Conservation (phyloP, 30 jellyfish, hydroid and myxozoan genomes). For the Cassiopea xamachana region DNA sequence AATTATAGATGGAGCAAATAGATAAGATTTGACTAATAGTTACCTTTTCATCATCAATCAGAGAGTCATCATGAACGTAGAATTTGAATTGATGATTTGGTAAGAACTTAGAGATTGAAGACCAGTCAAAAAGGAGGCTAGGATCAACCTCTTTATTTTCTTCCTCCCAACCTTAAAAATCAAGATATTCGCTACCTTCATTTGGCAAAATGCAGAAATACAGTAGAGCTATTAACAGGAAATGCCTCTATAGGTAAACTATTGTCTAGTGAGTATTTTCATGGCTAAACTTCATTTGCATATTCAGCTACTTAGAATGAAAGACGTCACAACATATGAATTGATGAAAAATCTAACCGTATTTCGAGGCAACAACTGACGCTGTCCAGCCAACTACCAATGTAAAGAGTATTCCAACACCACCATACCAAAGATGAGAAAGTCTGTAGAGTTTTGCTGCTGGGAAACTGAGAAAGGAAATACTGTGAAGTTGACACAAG, state of each 20-base stretch:
- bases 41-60: neutral
- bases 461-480: slow-evolving; percentile 13
- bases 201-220: neutral
- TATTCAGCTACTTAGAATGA: too few relatives aligned
- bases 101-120: neutral
- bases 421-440: slow-evolving; percentile 66
- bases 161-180: slow-evolving; percentile 5
- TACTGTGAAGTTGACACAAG: too few relatives aligned
- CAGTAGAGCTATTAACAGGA: neutral
- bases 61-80: neutral
- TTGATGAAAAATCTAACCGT: neutral
- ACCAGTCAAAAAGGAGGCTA: slow-evolving; percentile 50
- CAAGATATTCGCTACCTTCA: neutral
- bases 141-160: slow-evolving; percentile 29
- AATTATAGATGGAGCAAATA: too few relatives aligned
- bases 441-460: slow-evolving; percentile 55
- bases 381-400: slow-evolving; percentile 58
- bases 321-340: too few relatives aligned
- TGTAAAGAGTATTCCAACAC: slow-evolving; percentile 37
- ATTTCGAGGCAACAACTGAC: slow-evolving; percentile 24
- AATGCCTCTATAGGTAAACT: too few relatives aligned
- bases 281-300: too few relatives aligned
- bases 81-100: neutral
- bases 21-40: too few relatives aligned
- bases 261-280: too few relatives aligned